Conservation (phyloP, 2,113 vertebrate species). For the Gymnobelideus leadbeateri region DNA sequence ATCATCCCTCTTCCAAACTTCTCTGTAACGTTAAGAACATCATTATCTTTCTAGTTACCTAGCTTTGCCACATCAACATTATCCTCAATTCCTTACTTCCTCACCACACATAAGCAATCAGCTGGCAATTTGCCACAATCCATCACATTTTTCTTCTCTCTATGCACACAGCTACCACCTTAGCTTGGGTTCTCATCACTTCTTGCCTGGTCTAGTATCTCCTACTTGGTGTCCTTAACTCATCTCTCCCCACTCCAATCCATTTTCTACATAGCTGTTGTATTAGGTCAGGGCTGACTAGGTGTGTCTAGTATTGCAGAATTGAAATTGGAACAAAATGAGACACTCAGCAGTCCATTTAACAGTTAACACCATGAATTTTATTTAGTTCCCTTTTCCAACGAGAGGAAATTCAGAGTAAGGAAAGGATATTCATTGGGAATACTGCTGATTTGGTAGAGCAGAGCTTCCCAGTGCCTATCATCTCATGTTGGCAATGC, state of each 20-base stretch:
- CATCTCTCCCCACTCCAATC: not conserved
- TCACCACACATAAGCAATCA: not conserved
- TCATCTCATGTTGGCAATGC: not conserved
- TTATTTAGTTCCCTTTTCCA: too few species aligned
- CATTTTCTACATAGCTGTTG: not conserved
- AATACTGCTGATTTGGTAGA: not conserved
- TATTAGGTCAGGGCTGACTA: not conserved
- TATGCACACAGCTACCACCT: not conserved
- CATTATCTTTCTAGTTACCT: too few species aligned
- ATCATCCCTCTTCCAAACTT: too few species aligned
- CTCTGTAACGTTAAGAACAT: too few species aligned
- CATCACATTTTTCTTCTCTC: not conserved
- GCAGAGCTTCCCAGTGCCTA: not conserved
- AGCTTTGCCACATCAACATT: too few species aligned
- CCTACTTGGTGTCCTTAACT: not conserved
- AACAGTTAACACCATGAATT: not conserved
- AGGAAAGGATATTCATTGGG: not conserved
- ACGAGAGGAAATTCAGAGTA: not conserved
- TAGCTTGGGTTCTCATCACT: not conserved
- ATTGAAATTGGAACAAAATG: not conserved
- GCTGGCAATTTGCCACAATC: not conserved
- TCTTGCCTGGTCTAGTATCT: not conserved
- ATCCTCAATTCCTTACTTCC: too few species aligned
- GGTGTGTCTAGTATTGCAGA: not conserved
- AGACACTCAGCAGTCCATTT: not conserved